These are phyloP conservation scores for Chionoecetes opilio DNA, from an alignment of 1,140 invertebrate genomes.

Conservation along the genomic window DNA sequence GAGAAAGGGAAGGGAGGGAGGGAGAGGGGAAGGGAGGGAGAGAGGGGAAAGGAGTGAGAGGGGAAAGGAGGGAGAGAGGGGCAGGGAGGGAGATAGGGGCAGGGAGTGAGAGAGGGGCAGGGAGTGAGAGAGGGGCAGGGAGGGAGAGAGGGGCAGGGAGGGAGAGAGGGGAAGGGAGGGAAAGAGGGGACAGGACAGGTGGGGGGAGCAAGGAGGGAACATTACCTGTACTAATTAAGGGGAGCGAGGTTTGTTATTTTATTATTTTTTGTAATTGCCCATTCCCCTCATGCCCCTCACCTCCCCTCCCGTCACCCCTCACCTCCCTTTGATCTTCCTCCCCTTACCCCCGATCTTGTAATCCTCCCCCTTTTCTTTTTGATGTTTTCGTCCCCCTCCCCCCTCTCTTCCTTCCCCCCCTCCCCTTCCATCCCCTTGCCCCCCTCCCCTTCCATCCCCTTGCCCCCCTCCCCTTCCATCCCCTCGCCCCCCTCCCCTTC, in stretches of 20 bases:
- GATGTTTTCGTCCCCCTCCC: background rate
- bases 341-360: background rate
- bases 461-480: too few relatives aligned
- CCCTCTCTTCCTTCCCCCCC: background rate
- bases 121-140: slow-evolving; percentile 13
- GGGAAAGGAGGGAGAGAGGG: background rate
- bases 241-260: background rate
- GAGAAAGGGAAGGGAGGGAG: background rate
- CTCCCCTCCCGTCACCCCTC: background rate
- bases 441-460: background rate
- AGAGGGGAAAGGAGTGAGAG: background rate
- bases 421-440: background rate
- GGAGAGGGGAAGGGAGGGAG: background rate
- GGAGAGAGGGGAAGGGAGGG: background rate
- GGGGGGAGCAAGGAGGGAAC: background rate
- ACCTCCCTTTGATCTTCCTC: background rate
- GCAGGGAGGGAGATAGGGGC: background rate
- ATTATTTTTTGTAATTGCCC: background rate
- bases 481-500: background rate
- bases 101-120: background rate
- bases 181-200: background rate
- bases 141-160: background rate
- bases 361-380: background rate
- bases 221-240: background rate
- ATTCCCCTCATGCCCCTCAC: background rate